These are phyloP conservation scores for Notothenia rossii DNA, from an alignment of 2,113 vertebrate genomes.

Conservation along the genomic window DNA sequence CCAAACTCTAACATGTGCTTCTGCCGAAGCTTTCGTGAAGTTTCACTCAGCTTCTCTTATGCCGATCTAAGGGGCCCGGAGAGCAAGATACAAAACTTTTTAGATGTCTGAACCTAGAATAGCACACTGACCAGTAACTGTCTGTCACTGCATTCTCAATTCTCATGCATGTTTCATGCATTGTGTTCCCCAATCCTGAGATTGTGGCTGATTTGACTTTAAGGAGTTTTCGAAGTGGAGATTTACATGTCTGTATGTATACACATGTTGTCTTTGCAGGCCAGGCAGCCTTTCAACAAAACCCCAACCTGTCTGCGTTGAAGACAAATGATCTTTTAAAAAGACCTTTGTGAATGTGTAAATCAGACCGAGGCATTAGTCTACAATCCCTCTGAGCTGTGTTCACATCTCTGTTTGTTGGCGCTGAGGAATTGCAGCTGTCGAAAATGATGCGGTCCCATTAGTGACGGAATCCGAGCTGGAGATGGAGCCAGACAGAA, in stretches of 20 bases:
- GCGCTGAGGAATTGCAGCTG: constrained; percentile 74
- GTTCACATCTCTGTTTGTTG: constrained; percentile 69
- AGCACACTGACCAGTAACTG: constrained; percentile 40
- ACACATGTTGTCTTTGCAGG: constrained; percentile 20
- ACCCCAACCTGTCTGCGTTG: neutral
- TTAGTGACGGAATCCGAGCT: constrained; percentile 77
- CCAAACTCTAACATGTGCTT: constrained; percentile 33
- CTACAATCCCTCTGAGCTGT: constrained; percentile 66
- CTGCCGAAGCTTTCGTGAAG: constrained; percentile 64
- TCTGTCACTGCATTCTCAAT: constrained; percentile 50
- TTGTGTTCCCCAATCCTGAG: constrained; percentile 29
- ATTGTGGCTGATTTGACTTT: constrained; percentile 31
- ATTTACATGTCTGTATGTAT: no score
- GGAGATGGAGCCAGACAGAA: constrained; percentile 64
- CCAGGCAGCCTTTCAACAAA: neutral
- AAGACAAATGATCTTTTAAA: constrained; percentile 44
- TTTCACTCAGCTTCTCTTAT: constrained; percentile 52
- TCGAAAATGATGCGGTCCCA: constrained; percentile 72
- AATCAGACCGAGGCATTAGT: constrained; percentile 68
- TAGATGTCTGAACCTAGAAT: constrained; percentile 45
- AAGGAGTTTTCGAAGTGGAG: neutral
- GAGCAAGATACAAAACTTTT: constrained; percentile 33
- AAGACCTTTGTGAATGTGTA: constrained; percentile 67
- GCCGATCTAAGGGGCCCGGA: constrained; percentile 46
- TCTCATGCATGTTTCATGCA: constrained; percentile 55